phyloP scores from a whole-genome alignment of 2,113 vertebrate genomes.

The Cervus canadensis region DNA sequence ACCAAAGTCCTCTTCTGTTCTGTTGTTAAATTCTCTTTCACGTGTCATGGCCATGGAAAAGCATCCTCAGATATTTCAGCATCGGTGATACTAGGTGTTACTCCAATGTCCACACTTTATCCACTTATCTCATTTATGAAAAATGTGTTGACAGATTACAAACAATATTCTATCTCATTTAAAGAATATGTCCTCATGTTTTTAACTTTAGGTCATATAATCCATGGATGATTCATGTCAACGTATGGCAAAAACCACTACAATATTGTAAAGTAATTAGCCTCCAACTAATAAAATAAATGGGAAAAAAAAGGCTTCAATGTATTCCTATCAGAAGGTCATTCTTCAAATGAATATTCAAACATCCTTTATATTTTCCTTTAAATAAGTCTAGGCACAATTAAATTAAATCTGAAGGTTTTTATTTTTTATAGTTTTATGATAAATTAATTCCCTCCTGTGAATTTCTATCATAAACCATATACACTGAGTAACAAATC shows the following conservation, averaged over 20 bases:
- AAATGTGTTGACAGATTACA: background rate
- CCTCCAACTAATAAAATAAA: too few relatives aligned
- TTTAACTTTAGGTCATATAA: background rate
- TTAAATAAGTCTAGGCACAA: background rate
- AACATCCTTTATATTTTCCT: background rate
- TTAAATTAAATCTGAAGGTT: background rate
- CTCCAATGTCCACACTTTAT: background rate
- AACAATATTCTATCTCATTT: background rate
- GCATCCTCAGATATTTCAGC: background rate
- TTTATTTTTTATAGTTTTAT: background rate
- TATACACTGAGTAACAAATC: background rate
- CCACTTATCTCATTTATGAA: background rate
- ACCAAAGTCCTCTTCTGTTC: background rate
- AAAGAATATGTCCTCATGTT: background rate
- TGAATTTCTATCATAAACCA: background rate
- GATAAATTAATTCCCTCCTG: background rate
- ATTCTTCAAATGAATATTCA: background rate
- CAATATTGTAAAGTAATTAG: too few relatives aligned
- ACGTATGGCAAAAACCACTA: too few relatives aligned
- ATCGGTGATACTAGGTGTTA: background rate
- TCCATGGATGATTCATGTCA: too few relatives aligned
- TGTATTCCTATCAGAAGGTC: background rate
- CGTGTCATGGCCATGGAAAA: background rate
- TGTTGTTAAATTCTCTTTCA: background rate
- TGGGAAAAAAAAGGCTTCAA: background rate